A percentile compares a stretch with the other conserved stretches of the same genome.
Conservation (phyloP, 1,140 invertebrate species). For the Drosophila sproati region DNA sequence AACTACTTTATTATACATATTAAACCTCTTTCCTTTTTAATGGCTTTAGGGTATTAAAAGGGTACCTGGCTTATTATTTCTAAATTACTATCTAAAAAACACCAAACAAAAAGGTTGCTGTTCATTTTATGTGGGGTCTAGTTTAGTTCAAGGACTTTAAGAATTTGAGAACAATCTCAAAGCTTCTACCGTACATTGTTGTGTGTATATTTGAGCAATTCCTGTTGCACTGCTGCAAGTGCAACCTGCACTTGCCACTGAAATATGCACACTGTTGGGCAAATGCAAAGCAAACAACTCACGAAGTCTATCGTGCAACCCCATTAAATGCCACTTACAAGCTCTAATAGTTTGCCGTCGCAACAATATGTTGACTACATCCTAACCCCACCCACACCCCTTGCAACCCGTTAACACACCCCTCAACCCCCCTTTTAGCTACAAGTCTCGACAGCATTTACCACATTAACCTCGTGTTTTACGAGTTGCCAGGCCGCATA, state of each 20-base stretch:
- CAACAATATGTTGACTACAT: conserved; percentile 63
- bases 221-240: conserved; percentile 4
- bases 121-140: too few relatives aligned
- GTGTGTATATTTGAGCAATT: background rate
- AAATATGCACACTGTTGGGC: conserved; percentile 47
- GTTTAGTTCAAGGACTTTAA: too few relatives aligned
- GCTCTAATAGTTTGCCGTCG: conserved; percentile 73
- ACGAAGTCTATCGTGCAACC: conserved; percentile 26
- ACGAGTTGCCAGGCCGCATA: conserved; percentile 77
- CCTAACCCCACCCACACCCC: background rate
- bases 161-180: too few relatives aligned
- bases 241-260: conserved; percentile 51
- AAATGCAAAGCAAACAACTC: conserved; percentile 14
- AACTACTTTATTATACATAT: too few relatives aligned
- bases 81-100: too few relatives aligned
- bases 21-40: too few relatives aligned
- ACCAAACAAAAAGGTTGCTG: too few relatives aligned
- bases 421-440: background rate
- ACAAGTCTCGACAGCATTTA: conserved; percentile 61
- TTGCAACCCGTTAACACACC: conserved; percentile 18
- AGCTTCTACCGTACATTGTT: background rate
- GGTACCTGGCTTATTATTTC: too few relatives aligned
- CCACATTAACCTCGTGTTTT: conserved; percentile 82
- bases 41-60: too few relatives aligned
- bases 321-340: conserved; percentile 79